phyloP scores from a whole-genome alignment of 2,888 invertebrate species.

The Sthenelais limicola region DNA sequence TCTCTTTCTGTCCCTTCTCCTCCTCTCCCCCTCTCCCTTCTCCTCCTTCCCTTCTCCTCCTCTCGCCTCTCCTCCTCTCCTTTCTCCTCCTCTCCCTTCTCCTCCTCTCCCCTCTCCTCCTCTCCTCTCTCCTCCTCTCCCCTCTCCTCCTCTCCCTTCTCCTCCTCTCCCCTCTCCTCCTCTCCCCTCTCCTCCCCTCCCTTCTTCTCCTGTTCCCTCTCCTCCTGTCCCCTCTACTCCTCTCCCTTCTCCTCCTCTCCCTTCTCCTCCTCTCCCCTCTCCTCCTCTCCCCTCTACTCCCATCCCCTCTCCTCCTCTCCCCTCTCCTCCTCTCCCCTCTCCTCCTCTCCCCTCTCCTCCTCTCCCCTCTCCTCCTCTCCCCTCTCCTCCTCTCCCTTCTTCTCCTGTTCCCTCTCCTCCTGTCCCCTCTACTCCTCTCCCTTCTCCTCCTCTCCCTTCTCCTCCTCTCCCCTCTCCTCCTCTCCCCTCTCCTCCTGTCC shows the following conservation, averaged over 20 bases:
- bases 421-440: too few relatives aligned
- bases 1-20: neutral
- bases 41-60: neutral
- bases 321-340: neutral
- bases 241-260: neutral
- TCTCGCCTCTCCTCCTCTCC: too few relatives aligned
- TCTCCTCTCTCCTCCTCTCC: neutral
- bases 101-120: neutral
- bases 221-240: neutral
- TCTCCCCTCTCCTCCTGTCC: neutral
- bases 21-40: neutral
- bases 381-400: too few relatives aligned
- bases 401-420: too few relatives aligned
- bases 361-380: too few relatives aligned
- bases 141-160: neutral
- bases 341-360: neutral
- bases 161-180: neutral
- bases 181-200: neutral
- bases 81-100: too few relatives aligned
- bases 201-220: neutral
- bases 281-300: neutral
- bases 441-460: neutral
- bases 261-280: conserved; percentile 2
- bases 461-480: conserved; percentile 4
- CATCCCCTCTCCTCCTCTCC: neutral